phyloP scores from a whole-genome alignment of 2,888 invertebrate species.

The Macaria liturata region DNA sequence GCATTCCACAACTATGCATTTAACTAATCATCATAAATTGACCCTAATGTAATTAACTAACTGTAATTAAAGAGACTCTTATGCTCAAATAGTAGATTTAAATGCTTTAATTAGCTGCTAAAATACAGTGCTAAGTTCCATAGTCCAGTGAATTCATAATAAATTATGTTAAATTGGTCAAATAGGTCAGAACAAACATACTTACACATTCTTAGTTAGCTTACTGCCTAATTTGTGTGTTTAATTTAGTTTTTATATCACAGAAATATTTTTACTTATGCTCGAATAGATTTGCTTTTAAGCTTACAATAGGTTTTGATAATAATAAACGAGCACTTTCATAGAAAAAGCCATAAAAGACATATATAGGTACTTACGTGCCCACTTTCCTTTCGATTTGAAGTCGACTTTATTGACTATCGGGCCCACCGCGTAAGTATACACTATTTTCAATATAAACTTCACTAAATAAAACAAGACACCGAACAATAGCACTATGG shows the following conservation, averaged over 20 bases:
- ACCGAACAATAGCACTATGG: constrained; percentile 64
- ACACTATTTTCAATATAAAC: constrained; percentile 50
- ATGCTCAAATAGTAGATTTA: background rate
- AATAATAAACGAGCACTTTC: no score
- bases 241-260: no score
- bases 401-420: constrained; percentile 85
- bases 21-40: background rate
- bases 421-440: constrained; percentile 78
- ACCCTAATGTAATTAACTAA: background rate
- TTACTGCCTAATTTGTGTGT: no score
- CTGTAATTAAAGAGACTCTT: no score
- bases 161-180: background rate
- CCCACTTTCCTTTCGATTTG: constrained; percentile 90
- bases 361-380: constrained; percentile 84
- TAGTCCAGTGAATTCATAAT: background rate
- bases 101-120: background rate
- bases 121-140: background rate
- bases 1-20: background rate
- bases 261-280: no score
- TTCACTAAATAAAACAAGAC: constrained; percentile 57
- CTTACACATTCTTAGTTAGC: no score
- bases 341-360: no score
- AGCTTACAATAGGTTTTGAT: no score
- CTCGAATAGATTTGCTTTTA: no score
- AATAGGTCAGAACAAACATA: background rate